phyloP scores from a whole-genome alignment of 1,140 invertebrate species.

The Achatina immaculata region DNA sequence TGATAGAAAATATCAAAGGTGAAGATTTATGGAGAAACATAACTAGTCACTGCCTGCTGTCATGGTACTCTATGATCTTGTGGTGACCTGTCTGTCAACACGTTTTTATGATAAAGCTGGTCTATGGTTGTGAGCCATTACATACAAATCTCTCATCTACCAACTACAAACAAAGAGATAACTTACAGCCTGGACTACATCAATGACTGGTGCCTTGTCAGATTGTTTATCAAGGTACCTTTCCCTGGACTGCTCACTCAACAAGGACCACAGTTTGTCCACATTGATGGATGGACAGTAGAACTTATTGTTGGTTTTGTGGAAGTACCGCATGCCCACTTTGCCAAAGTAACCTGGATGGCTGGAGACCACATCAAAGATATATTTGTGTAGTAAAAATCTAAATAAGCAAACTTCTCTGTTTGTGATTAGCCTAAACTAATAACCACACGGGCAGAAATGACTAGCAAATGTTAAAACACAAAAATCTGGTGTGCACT shows the following conservation, averaged over 20 bases:
- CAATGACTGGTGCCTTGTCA: slow-evolving; percentile 96
- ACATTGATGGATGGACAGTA: slow-evolving; percentile 95
- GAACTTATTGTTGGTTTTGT: slow-evolving; percentile 89
- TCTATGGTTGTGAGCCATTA: slow-evolving; percentile 94
- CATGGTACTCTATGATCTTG: too few relatives aligned
- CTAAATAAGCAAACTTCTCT: too few relatives aligned
- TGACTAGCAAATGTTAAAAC: too few relatives aligned
- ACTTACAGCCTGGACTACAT: slow-evolving; percentile 96
- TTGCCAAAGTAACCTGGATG: slow-evolving; percentile 99
- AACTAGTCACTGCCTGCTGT: too few relatives aligned
- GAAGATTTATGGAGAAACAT: too few relatives aligned
- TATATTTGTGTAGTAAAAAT: slow-evolving; percentile 99
- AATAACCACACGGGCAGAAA: too few relatives aligned
- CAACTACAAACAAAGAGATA: slow-evolving; percentile 65
- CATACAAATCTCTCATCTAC: slow-evolving; percentile 98
- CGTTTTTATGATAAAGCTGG: too few relatives aligned
- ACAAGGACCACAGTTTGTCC: slow-evolving; percentile 97
- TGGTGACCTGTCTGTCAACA: too few relatives aligned
- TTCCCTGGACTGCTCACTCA: slow-evolving; percentile 89
- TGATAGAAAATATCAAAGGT: too few relatives aligned
- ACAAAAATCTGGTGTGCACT: too few relatives aligned
- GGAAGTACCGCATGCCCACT: slow-evolving; percentile 99
- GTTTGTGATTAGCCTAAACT: too few relatives aligned
- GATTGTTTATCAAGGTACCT: slow-evolving; percentile 85
- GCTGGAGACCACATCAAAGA: slow-evolving; percentile 96